A percentile compares a stretch with the other conserved stretches of the same genome.
These are phyloP conservation scores for Eugnorisma glareosa DNA, from an alignment of 2,888 invertebrate genomes.

Conservation along the genomic window DNA sequence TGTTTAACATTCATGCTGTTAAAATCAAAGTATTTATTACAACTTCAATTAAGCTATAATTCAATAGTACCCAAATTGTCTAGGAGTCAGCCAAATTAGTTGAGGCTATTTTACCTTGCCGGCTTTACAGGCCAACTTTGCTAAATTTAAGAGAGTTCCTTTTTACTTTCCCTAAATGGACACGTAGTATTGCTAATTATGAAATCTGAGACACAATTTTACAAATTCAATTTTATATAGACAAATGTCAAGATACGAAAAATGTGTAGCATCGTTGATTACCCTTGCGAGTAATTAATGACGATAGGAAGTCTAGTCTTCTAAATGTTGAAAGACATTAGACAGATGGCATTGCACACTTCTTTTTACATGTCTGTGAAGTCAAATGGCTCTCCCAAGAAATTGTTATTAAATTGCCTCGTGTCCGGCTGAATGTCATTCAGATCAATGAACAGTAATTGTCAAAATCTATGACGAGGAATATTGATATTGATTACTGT, in stretches of 20 bases:
- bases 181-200: not conserved
- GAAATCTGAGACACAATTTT: not conserved
- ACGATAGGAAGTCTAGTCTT: slow-evolving; percentile 10
- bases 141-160: rapidly evolving
- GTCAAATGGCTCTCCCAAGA: slow-evolving; percentile 48
- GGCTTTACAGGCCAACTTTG: not conserved
- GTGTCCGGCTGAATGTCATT: slow-evolving; percentile 5
- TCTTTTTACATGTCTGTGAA: slow-evolving; percentile 46
- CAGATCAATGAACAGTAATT: slow-evolving; percentile 14
- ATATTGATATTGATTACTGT: not conserved
- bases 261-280: not conserved
- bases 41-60: not conserved
- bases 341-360: slow-evolving; percentile 14
- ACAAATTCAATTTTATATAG: not conserved
- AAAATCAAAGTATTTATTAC: not conserved
- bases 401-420: slow-evolving; percentile 36
- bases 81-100: not conserved
- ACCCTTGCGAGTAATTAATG: slow-evolving; percentile 23
- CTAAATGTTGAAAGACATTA: slow-evolving; percentile 7
- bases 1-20: not conserved
- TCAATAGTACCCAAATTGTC: not conserved
- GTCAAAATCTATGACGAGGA: slow-evolving; percentile 26
- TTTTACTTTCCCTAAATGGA: not conserved
- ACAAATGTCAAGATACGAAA: not conserved
- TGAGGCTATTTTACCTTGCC: not conserved